Conservation (phyloP, 2,113 vertebrate species). For the Scalopus aquaticus region DNA sequence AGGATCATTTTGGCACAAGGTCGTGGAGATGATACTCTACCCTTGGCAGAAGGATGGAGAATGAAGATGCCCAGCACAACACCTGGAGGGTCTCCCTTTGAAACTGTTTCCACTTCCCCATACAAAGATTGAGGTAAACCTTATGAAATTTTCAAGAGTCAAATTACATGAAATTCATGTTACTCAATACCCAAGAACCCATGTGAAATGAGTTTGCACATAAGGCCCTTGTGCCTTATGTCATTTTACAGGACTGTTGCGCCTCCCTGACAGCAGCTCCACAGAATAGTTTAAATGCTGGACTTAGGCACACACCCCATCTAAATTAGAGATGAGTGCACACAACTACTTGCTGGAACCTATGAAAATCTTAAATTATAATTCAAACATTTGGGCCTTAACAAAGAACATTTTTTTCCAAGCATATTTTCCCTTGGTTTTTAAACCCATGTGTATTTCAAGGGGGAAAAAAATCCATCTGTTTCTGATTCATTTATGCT, state of each 20-base stretch:
- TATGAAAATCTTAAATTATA: slow-evolving; percentile 65
- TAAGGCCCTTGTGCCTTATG: slow-evolving; percentile 77
- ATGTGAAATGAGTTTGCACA: slow-evolving; percentile 80
- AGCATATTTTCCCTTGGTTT: slow-evolving; percentile 64
- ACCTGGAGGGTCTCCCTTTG: slow-evolving; percentile 64
- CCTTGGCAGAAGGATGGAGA: slow-evolving; percentile 29
- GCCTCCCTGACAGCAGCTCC: slow-evolving; percentile 66
- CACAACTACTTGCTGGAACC: slow-evolving; percentile 58
- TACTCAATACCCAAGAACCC: slow-evolving; percentile 75
- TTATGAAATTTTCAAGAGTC: slow-evolving; percentile 75
- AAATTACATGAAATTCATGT: slow-evolving; percentile 75
- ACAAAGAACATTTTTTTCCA: slow-evolving; percentile 66
- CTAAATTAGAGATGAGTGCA: slow-evolving; percentile 66
- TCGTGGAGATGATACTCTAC: neutral
- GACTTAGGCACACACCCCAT: slow-evolving; percentile 58
- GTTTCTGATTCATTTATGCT: slow-evolving; percentile 72
- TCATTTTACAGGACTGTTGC: slow-evolving; percentile 71
- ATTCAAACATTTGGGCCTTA: slow-evolving; percentile 62
- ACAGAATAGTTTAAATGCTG: slow-evolving; percentile 59
- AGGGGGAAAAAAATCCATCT: slow-evolving; percentile 42
- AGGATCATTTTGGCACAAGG: neutral
- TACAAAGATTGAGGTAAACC: slow-evolving; percentile 60
- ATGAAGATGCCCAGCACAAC: neutral
- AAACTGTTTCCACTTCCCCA: slow-evolving; percentile 66
- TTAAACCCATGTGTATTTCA: slow-evolving; percentile 66